Base-by-base conservation (phyloP, 1,140 invertebrate species). In the Hylaeus volcanicus region DNA sequence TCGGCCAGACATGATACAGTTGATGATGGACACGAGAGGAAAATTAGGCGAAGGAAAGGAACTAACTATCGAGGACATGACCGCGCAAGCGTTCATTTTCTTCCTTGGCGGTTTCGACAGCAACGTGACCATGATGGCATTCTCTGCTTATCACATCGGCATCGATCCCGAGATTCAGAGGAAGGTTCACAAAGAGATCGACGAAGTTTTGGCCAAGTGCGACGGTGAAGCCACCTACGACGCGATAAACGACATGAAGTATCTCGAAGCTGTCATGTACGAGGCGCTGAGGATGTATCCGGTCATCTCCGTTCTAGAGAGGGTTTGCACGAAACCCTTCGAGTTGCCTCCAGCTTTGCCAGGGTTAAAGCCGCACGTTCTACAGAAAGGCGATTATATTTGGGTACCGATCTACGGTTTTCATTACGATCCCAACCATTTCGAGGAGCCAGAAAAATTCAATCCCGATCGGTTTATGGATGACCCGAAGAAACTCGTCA, bases 361-460 rank as follows among this genome's bases (percentile, higher is more conserved):
- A 1, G 91, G 87, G 1, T 80, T 74, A 1, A 83, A 91, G 5
- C 78, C 85, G 0, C 26, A 76, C 5, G 14, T 41, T 0, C 0
- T 89, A 0, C 48, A 81, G 26, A 45, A 71, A 63, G 82, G 86
- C 3, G 51, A 86, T 0, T 45, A 69, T 1, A 1, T 93, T 0
- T 92, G 89, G 78, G 90, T 95, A 12, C 92, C 94, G 0, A 91
- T 94, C n/a, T 94, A 94, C 68, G 90, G 92, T 12, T 87, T 96
- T 5, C 96, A 97, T 79, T 91, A 94, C 3, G 94, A 96, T 84
- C 93, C 94, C 1, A 91, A 94, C 37, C 94, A 94, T 77, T 97
- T 94, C 91, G 93, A 95, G 1, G 92, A 96, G 43, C 96, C 96
- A 0, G 90, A 96, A 2, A 91, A 88, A n/a, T 96, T 95, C 69